Percentiles rank a stretch among this genome's conserved stretches.
These are phyloP conservation scores for Oeneis ivallda DNA, from an alignment of 2,888 invertebrate genomes.

Conservation along the genomic window DNA sequence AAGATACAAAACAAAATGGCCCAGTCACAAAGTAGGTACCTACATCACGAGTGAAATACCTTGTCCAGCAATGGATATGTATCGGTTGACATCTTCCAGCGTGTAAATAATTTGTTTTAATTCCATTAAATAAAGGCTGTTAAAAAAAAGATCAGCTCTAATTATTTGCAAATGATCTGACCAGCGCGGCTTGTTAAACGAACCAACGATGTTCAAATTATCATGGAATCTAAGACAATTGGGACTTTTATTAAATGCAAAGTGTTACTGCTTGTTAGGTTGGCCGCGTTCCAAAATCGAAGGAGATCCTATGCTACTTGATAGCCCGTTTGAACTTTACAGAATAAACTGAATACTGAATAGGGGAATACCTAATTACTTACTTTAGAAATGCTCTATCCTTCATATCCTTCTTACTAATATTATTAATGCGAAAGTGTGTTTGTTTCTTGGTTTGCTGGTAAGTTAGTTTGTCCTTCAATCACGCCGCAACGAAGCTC, in stretches of 20 bases:
- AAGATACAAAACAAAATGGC: too few relatives aligned
- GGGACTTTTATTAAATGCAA: constrained; percentile 24
- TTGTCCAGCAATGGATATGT: too few relatives aligned
- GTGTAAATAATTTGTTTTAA: background rate
- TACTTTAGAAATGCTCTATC: too few relatives aligned
- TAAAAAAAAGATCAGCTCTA: background rate
- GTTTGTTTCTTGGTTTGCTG: too few relatives aligned
- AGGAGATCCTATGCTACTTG: constrained; percentile 39
- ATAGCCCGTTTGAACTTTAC: constrained; percentile 18
- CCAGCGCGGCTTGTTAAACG: background rate
- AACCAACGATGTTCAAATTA: constrained; percentile 4
- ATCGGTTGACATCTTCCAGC: too few relatives aligned
- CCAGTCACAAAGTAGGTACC: too few relatives aligned
- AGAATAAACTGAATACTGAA: constrained; percentile 6
- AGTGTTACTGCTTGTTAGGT: constrained; percentile 50
- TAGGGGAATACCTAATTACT: background rate
- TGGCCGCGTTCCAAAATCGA: constrained; percentile 53
- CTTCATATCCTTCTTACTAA: too few relatives aligned
- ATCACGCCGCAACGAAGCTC: too few relatives aligned
- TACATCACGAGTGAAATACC: too few relatives aligned
- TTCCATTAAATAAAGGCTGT: background rate
- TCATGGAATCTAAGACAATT: constrained; percentile 19
- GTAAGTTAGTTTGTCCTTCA: too few relatives aligned
- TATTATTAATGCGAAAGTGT: too few relatives aligned
- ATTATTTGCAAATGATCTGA: constrained; percentile 8